phyloP scores from a whole-genome alignment of 2,113 vertebrate genomes.

The Callocephalon fimbriatum region DNA sequence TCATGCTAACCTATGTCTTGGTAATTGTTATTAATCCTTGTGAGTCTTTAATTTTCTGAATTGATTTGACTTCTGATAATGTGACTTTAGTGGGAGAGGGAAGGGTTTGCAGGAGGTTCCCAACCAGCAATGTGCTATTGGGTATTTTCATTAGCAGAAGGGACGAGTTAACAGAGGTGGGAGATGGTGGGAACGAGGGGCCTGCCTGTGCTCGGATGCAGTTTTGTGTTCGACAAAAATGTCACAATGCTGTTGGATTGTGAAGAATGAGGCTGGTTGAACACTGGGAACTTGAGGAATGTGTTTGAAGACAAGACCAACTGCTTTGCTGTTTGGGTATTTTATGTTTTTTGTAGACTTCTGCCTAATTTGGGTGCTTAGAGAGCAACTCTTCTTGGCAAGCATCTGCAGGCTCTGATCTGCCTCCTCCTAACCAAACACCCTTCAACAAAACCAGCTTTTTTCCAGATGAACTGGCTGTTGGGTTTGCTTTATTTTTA shows the following conservation, averaged over 20 bases:
- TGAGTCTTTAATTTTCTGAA: background rate
- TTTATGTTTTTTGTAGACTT: background rate
- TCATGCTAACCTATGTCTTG: background rate
- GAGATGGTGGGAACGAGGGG: background rate
- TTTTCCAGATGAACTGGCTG: background rate
- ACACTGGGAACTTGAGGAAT: background rate
- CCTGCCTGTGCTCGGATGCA: background rate
- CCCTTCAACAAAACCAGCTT: background rate
- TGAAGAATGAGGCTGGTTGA: background rate
- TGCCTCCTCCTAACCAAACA: background rate
- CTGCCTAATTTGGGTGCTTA: background rate
- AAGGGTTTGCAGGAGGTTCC: background rate
- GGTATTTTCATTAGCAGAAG: background rate
- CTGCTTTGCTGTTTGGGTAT: background rate
- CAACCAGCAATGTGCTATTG: accelerated
- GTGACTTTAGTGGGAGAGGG: background rate
- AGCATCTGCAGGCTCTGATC: background rate
- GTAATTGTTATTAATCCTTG: background rate
- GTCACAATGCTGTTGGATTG: background rate
- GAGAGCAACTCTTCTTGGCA: slow-evolving; percentile 2
- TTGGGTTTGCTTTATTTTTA: slow-evolving; percentile 41
- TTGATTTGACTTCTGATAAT: background rate
- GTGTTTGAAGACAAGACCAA: background rate
- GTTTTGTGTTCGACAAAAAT: background rate
- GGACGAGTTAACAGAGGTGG: background rate